Evolutionary conservation across 2,113 vertebrate species (phyloP).

Genomic region (Cryptotis parvus): DNA sequence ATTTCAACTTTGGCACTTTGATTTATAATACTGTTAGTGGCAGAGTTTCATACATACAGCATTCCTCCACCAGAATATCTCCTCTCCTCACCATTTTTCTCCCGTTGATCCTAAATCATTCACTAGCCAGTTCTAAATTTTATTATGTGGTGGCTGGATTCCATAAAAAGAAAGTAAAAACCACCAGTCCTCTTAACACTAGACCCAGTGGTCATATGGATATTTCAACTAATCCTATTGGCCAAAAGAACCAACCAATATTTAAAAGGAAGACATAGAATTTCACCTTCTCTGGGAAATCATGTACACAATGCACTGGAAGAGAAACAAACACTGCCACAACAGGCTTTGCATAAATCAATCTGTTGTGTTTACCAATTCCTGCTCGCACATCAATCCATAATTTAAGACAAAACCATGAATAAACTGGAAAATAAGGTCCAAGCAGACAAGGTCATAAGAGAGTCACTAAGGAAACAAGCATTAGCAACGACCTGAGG

Average conservation of each 20-base stretch:
- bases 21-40: no score
- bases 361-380: not conserved
- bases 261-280: not conserved
- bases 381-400: not conserved
- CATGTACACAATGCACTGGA: fast-evolving
- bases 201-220: not conserved
- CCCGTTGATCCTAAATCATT: no score
- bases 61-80: no score
- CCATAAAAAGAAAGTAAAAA: not conserved
- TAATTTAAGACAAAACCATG: not conserved
- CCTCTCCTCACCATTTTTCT: not conserved
- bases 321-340: not conserved
- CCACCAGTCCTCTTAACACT: not conserved
- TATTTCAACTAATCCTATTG: not conserved
- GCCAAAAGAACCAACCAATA: not conserved
- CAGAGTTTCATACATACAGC: no score
- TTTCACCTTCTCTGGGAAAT: not conserved
- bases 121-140: not conserved
- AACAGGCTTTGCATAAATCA: not conserved
- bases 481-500: not conserved
- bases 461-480: not conserved
- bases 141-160: not conserved
- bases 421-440: not conserved
- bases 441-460: not conserved
- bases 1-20: no score